Evolutionary conservation across 2,888 invertebrate genomes (phyloP), one percentile per base, ranked within the genome.

Genomic region (Pelosia muscerda): DNA sequence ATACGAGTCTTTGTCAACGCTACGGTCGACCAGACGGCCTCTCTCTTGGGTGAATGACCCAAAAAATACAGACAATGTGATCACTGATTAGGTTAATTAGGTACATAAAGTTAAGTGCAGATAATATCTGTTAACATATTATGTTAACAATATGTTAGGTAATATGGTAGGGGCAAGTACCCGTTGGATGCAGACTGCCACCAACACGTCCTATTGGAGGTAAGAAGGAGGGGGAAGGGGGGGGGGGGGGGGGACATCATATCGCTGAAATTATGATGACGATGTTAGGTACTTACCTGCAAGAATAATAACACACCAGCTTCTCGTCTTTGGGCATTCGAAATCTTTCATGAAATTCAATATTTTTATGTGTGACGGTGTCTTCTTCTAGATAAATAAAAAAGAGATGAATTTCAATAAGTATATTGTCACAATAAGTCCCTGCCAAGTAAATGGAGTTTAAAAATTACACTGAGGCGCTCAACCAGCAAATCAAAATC

Each of bases 251-350:
- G n/a, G n/a, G n/a, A n/a, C n/a, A n/a, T n/a, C n/a, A n/a, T n/a
- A n/a, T n/a, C n/a, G n/a, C n/a, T n/a, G n/a, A n/a, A n/a, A n/a
- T n/a, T n/a, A n/a, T n/a, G n/a, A n/a, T n/a, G n/a, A n/a, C n/a
- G n/a, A n/a, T n/a, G n/a, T n/a, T n/a, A n/a, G n/a, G n/a, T n/a
- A 83, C 93, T 92, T 95, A 99, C 99, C 97, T 98, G 96, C 98
- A 98, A 19, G 98, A 97, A 89, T 98, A 98, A 88, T 98, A 99
- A 92, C 98, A 99, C 19, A 99, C 99, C 79, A 99, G 95, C 90
- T 98, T 99, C 88, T 99, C 99, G 86, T 99, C 98, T 82, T 96
- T 96, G 1, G 98, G 98, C 96, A 99, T 96, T 84, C 97, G 97
- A 92, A 99, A 99, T 79, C 98, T 95, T 87, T 97, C 96, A 83